phyloP scores from a whole-genome alignment of 2,113 vertebrate species.

The Larimichthys polyactis region DNA sequence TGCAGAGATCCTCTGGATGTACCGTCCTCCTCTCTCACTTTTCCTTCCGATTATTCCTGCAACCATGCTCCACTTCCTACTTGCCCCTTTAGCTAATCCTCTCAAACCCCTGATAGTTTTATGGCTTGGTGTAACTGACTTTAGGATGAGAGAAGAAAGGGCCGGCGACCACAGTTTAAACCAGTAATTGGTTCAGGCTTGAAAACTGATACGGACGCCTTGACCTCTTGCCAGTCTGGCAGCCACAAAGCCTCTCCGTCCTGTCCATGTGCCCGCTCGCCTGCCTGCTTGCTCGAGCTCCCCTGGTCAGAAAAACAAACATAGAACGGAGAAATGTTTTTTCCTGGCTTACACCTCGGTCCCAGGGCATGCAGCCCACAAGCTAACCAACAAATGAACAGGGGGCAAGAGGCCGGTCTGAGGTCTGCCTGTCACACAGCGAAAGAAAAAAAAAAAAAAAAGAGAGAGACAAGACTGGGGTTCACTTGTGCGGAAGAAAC shows the following conservation, averaged over 20 bases:
- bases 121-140: conserved; percentile 73
- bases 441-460: conserved; percentile 19
- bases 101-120: conserved; percentile 76
- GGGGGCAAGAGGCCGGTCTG: conserved; percentile 65
- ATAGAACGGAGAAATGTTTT: conserved; percentile 60
- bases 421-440: conserved; percentile 56
- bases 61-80: conserved; percentile 49
- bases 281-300: conserved; percentile 50
- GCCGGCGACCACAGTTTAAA: conserved; percentile 73
- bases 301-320: conserved; percentile 80
- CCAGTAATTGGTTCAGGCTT: conserved; percentile 77
- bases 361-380: conserved; percentile 61
- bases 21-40: neutral
- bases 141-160: conserved; percentile 72
- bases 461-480: conserved; percentile 26
- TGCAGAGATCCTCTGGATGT: neutral
- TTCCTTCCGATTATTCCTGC: conserved; percentile 21
- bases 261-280: conserved; percentile 45
- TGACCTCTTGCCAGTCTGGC: conserved; percentile 68
- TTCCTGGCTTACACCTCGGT: conserved; percentile 78
- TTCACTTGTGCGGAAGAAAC: conserved; percentile 47
- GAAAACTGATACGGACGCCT: conserved; percentile 69
- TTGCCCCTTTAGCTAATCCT: conserved; percentile 65
- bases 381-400: conserved; percentile 59
- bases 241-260: conserved; percentile 62